phyloP scores from a whole-genome alignment of 2,797 vertebrate genomes.

The Gambelia wislizenii region DNA sequence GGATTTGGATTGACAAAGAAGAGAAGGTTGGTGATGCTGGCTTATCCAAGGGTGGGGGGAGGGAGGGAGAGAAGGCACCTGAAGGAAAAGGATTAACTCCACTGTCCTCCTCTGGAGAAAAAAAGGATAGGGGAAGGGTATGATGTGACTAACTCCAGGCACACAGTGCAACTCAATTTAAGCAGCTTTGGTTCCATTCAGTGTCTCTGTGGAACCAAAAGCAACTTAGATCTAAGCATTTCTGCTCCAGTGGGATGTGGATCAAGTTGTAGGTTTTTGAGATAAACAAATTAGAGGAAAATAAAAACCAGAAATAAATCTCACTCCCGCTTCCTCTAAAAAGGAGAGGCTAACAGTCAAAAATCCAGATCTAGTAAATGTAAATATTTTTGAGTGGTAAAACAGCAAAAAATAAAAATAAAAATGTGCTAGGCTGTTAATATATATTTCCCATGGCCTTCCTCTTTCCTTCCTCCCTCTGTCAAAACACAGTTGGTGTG shows the following conservation, averaged over 20 bases:
- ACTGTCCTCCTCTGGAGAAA: not conserved
- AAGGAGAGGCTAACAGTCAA: too few species aligned
- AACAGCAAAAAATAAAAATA: not conserved
- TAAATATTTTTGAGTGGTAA: not conserved
- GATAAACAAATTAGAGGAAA: not conserved
- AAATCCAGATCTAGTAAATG: not conserved
- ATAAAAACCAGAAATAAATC: not conserved
- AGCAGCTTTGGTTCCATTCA: not conserved
- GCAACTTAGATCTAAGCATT: not conserved
- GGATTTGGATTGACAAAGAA: slow-evolving; percentile 17
- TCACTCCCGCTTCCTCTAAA: too few species aligned
- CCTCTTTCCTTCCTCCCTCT: too few species aligned
- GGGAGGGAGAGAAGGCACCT: not conserved
- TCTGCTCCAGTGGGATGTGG: not conserved
- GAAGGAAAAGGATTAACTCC: not conserved
- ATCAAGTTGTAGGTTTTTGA: not conserved
- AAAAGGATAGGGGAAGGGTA: not conserved
- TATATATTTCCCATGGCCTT: too few species aligned
- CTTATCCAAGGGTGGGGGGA: not conserved
- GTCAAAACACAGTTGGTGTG: not conserved
- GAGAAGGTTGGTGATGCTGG: not conserved
- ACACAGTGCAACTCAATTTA: too few species aligned
- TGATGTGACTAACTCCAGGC: not conserved
- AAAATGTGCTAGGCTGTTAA: not conserved
- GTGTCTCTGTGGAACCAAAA: not conserved